A percentile compares a stretch with the other conserved stretches of the same genome.
These are phyloP conservation scores for Perca schrenkii DNA, from an alignment of 2,113 vertebrate species.

Conservation along the genomic window DNA sequence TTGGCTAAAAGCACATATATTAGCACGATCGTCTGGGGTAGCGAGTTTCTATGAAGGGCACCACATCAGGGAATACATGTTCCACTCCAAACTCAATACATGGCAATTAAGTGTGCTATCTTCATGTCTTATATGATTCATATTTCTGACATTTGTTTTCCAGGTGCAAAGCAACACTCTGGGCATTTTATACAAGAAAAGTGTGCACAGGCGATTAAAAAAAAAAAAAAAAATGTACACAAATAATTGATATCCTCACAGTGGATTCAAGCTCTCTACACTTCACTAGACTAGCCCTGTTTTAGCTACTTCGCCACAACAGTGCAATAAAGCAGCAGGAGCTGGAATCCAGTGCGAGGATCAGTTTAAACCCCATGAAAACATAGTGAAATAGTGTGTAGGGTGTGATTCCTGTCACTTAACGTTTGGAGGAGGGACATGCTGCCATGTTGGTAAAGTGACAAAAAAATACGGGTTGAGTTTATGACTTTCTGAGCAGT, in stretches of 20 bases:
- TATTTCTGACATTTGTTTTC: not conserved
- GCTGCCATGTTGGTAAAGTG: not conserved
- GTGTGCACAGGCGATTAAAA: not conserved
- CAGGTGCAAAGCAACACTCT: not conserved
- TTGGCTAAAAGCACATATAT: constrained; percentile 30
- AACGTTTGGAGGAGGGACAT: constrained; percentile 1
- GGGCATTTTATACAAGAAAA: not conserved
- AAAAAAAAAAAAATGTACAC: not conserved
- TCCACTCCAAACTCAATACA: not conserved
- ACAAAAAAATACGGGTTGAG: not conserved
- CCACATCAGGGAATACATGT: no score
- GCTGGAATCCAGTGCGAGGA: constrained; percentile 3
- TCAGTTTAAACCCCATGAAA: not conserved
- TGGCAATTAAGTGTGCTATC: not conserved
- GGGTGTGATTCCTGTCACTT: not conserved
- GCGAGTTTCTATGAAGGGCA: not conserved
- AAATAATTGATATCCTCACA: not conserved
- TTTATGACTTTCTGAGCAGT: not conserved
- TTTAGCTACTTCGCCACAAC: not conserved
- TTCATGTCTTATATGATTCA: not conserved
- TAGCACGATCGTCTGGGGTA: not conserved
- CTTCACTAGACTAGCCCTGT: not conserved
- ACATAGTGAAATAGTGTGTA: not conserved
- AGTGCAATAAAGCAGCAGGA: not conserved
- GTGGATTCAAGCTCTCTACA: not conserved